Evolutionary conservation across 2,888 invertebrate species (phyloP).

Genomic region (Ormyrus pomaceus): DNA sequence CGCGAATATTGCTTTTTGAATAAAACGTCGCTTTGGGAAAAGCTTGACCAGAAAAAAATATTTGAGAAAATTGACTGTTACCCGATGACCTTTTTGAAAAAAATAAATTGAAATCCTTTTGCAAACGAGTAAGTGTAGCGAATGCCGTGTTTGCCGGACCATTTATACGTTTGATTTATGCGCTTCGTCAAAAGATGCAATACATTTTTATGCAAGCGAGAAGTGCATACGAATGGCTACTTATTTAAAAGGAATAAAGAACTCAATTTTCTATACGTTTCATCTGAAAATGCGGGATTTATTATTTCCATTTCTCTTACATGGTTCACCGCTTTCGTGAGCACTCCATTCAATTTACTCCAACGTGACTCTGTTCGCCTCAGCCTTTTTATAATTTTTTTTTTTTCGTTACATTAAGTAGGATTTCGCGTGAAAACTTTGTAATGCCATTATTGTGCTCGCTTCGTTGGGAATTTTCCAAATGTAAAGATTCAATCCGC

Average conservation of each 20-base stretch:
- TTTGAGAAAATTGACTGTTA: too few relatives aligned
- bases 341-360: constrained; percentile 40
- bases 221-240: neutral
- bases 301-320: constrained; percentile 44
- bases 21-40: too few relatives aligned
- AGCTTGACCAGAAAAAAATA: too few relatives aligned
- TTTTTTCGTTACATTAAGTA: constrained; percentile 5
- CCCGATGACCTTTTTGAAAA: too few relatives aligned
- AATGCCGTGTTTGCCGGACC: too few relatives aligned
- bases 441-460: neutral
- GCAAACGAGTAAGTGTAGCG: too few relatives aligned
- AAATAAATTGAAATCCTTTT: too few relatives aligned
- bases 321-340: constrained; percentile 33
- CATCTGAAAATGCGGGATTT: constrained; percentile 21
- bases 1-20: too few relatives aligned
- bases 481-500: neutral
- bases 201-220: too few relatives aligned
- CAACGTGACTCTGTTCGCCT: constrained; percentile 1
- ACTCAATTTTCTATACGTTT: constrained; percentile 39
- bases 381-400: neutral
- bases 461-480: neutral
- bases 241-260: constrained; percentile 30
- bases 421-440: constrained; percentile 18
- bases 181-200: too few relatives aligned
- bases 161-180: too few relatives aligned